Base-by-base conservation (phyloP, 2,888 invertebrate genomes). In the Glaucopsyche alexis region DNA sequence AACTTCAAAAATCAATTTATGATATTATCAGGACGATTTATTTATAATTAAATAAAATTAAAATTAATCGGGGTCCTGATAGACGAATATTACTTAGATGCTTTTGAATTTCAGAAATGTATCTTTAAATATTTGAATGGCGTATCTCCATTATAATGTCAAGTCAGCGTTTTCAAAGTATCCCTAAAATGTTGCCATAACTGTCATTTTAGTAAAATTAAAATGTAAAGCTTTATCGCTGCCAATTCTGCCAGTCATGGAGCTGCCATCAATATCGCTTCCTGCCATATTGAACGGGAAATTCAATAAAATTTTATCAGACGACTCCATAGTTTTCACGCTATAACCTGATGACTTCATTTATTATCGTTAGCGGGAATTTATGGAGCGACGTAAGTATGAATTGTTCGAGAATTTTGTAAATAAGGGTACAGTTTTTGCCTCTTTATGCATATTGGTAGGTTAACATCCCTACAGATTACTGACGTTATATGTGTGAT, bases 261-360 rank as follows among this genome's bases (percentile, higher is more conserved):
- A 74, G 77, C 79, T 79, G 80, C 84, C 87, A 91, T 91, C 88
- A 90, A 90, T 90, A 88, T 88, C 85, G 82, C 82, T 80, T 82
- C 82, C 82, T 84, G 85, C 86, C 87, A 89, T 87, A 89, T 88
- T 86, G 86, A 83, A 84, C 81, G 85, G 86, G 86, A 89, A 89
- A 90, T 90, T 90, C 86, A 89, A 90, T 90, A 88, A 90, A 89
- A 90, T 85, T 88, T 87, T 84, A 87, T 88, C 85, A 87, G 82
- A 84, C 80, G 82, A 83, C 85, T 86, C 83, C 83, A 86, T 88
- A 87, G 86, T 87, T 89, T 84, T 80, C 83, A 80, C 78, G 74
- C 77, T 75, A 80, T 79, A 76, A 80, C 79, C 79, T 80, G 82
- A 80, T 79, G 78, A 79, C 79, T 80, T 78, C 79, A 82, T 83